Percentiles rank a stretch among this genome's conserved stretches.
Evolutionary conservation across 2,888 invertebrate species (phyloP).

Genomic region (Drosophila cracens): DNA sequence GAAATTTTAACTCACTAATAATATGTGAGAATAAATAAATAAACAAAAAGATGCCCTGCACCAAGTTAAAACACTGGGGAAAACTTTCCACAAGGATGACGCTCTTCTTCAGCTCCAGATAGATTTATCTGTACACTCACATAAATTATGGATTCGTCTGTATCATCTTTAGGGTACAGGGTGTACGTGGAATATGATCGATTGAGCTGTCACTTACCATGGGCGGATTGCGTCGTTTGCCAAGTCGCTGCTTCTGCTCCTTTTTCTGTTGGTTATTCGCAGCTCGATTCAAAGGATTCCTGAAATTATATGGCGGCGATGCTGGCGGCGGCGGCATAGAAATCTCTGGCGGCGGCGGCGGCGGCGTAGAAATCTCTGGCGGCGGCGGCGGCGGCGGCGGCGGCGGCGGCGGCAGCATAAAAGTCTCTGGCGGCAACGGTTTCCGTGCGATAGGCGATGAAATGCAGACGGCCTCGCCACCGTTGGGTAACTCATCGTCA

Average conservation of each 20-base stretch:
- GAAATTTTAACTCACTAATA: background rate
- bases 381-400: background rate
- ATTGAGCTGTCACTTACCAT: conserved; percentile 22
- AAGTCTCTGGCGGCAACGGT: background rate
- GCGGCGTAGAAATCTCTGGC: background rate
- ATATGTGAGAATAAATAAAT: background rate
- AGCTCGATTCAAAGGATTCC: background rate
- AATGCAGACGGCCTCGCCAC: background rate
- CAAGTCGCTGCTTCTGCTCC: background rate
- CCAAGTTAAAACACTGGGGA: background rate
- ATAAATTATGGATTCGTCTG: background rate
- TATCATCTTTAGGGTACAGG: background rate
- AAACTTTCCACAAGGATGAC: background rate
- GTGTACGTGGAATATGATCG: background rate
- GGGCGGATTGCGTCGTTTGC: background rate
- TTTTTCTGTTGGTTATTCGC: background rate
- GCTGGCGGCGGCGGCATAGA: background rate
- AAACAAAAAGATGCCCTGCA: background rate
- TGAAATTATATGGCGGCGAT: background rate
- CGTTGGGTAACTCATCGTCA: background rate
- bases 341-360: background rate
- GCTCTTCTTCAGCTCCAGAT: background rate
- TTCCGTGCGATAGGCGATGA: background rate
- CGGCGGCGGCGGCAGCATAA: background rate
- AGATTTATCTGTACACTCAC: background rate